phyloP scores from a whole-genome alignment of 2,888 invertebrate species.

The Hipparchia sbordonii region DNA sequence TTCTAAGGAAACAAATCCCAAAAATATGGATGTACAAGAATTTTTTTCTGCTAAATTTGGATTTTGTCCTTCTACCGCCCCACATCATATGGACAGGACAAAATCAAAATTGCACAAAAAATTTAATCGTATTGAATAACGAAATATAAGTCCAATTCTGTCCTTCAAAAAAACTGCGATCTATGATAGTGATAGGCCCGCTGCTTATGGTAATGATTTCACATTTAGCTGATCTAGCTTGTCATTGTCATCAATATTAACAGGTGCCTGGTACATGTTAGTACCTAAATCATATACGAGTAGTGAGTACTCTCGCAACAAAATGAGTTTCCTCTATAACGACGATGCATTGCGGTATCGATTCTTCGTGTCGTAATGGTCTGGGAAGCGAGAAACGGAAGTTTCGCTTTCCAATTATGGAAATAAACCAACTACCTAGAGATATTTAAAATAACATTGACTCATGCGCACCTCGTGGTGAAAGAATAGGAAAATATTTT shows the following conservation, averaged over 20 bases:
- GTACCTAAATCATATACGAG: background rate
- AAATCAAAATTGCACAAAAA: too few relatives aligned
- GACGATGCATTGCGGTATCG: background rate
- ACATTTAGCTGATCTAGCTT: too few relatives aligned
- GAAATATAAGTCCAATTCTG: too few relatives aligned
- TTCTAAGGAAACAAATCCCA: too few relatives aligned
- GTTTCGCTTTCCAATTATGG: conserved; percentile 24
- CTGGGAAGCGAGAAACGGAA: conserved; percentile 27
- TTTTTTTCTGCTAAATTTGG: too few relatives aligned
- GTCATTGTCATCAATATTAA: background rate
- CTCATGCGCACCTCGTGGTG: conserved; percentile 7
- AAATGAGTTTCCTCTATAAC: background rate
- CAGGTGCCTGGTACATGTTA: background rate
- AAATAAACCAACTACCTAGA: conserved; percentile 8
- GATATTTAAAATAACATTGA: conserved; percentile 18
- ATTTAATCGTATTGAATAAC: too few relatives aligned
- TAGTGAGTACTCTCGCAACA: background rate
- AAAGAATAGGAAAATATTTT: conserved; percentile 15
- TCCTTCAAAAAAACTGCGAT: too few relatives aligned
- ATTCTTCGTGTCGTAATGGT: conserved; percentile 14
- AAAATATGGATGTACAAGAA: too few relatives aligned
- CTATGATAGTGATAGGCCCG: too few relatives aligned
- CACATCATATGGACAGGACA: too few relatives aligned
- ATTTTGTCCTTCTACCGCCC: too few relatives aligned
- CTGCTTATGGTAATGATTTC: too few relatives aligned